Percentiles rank a stretch among this genome's conserved stretches.
Conservation (phyloP, 2,113 vertebrate genomes). For the Tachuris rubrigastra region DNA sequence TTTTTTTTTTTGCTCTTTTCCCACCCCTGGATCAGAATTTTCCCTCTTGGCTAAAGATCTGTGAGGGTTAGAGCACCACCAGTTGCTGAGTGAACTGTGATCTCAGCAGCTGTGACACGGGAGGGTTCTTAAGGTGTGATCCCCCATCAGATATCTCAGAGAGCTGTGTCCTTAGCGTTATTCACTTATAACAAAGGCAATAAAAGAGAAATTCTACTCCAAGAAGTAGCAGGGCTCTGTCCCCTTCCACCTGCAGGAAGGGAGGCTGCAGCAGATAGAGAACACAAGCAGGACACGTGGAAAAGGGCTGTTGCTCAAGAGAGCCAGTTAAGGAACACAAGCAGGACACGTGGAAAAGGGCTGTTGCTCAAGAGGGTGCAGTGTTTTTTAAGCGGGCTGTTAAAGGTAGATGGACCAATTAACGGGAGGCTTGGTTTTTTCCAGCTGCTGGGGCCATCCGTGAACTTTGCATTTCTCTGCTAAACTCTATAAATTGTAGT, state of each 20-base stretch:
- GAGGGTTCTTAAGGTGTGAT: not conserved
- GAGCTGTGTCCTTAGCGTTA: fast-evolving
- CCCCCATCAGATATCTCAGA: not conserved
- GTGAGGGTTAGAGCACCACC: not conserved
- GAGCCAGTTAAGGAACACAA: too few relatives aligned
- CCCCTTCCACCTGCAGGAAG: not conserved
- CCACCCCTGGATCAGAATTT: not conserved
- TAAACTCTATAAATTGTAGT: not conserved
- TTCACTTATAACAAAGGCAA: fast-evolving
- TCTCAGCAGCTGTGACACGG: not conserved
- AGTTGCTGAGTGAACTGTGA: not conserved
- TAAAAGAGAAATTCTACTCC: not conserved
- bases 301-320: too few relatives aligned
- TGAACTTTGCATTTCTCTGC: conserved; percentile 39
- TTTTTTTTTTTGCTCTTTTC: not conserved
- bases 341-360: not conserved
- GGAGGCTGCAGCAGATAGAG: not conserved
- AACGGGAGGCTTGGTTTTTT: not conserved
- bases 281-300: fast-evolving
- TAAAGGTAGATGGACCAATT: not conserved
- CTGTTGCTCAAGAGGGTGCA: not conserved
- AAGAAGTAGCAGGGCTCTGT: not conserved
- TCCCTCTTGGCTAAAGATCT: not conserved
- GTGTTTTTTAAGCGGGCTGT: not conserved
- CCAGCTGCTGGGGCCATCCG: not conserved